These are phyloP conservation scores for Melanophora roralis DNA, from an alignment of 2,888 invertebrate species.

Conservation along the genomic window DNA sequence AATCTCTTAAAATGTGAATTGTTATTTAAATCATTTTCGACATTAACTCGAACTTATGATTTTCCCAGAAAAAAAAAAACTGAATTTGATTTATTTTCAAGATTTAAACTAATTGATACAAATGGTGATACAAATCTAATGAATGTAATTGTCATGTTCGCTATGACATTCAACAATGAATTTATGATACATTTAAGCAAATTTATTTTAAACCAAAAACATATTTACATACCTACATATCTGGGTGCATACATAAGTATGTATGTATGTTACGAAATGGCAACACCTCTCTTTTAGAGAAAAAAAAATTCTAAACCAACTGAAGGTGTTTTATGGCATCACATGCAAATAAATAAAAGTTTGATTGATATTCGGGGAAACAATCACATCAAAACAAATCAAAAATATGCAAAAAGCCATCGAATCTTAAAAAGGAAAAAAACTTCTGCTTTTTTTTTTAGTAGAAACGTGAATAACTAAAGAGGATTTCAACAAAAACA, in stretches of 20 bases:
- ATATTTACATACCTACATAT: too few relatives aligned
- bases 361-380: slow-evolving; percentile 46
- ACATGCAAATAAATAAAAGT: slow-evolving; percentile 59
- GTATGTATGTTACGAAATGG: not conserved
- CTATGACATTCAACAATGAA: slow-evolving; percentile 54
- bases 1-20: too few relatives aligned
- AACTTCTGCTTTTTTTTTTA: slow-evolving; percentile 31
- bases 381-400: slow-evolving; percentile 57
- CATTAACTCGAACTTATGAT: too few relatives aligned
- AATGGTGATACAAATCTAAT: slow-evolving; percentile 48
- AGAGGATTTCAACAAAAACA: slow-evolving; percentile 40
- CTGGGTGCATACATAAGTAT: too few relatives aligned
- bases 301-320: not conserved
- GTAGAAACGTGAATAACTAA: slow-evolving; percentile 51
- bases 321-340: slow-evolving; percentile 63
- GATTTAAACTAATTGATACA: slow-evolving; percentile 31
- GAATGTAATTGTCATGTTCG: slow-evolving; percentile 54
- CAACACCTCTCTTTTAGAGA: slow-evolving; percentile 40
- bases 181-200: slow-evolving; percentile 60
- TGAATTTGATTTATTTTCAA: not conserved
- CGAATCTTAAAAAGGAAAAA: not conserved
- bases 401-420: slow-evolving; percentile 42
- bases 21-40: too few relatives aligned
- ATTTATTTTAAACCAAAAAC: slow-evolving; percentile 41
- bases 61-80: too few relatives aligned